These are phyloP conservation scores for Parnassius glacialis DNA, from an alignment of 2,888 invertebrate species.

Conservation along the genomic window DNA sequence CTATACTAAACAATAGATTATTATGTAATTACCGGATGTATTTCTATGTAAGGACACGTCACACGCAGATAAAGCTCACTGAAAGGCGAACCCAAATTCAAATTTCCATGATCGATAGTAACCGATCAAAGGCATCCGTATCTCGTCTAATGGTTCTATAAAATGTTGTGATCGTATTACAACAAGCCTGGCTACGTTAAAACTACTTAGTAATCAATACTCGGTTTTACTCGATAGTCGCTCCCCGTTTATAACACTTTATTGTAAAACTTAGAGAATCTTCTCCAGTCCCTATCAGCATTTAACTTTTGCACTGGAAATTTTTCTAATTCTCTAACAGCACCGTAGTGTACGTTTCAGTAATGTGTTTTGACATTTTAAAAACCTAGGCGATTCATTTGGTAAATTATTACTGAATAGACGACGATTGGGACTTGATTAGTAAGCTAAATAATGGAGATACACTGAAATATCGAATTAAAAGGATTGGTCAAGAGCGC, in stretches of 20 bases:
- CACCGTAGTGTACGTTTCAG: too few species aligned
- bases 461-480: too few species aligned
- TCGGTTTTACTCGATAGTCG: not conserved
- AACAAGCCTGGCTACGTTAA: conserved; percentile 7
- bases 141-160: conserved; percentile 9
- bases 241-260: conserved; percentile 3
- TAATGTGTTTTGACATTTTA: too few species aligned
- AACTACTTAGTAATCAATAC: too few species aligned
- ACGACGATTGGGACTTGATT: too few species aligned
- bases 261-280: conserved; percentile 6
- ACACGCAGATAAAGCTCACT: conserved; percentile 10
- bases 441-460: too few species aligned
- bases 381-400: too few species aligned
- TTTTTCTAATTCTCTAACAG: conserved; percentile 4
- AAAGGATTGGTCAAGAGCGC: too few species aligned
- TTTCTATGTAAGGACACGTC: conserved; percentile 4
- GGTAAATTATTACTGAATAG: too few species aligned
- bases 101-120: conserved; percentile 17
- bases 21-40: conserved; percentile 11
- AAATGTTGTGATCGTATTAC: conserved; percentile 4
- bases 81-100: conserved; percentile 16
- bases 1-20: not conserved
- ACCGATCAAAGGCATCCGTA: conserved; percentile 2
- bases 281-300: conserved; percentile 12
- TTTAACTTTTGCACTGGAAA: not conserved